Percentiles rank a stretch among this genome's conserved stretches.
Conservation (phyloP, 2,797 vertebrate species). For the Rhinella marina region DNA sequence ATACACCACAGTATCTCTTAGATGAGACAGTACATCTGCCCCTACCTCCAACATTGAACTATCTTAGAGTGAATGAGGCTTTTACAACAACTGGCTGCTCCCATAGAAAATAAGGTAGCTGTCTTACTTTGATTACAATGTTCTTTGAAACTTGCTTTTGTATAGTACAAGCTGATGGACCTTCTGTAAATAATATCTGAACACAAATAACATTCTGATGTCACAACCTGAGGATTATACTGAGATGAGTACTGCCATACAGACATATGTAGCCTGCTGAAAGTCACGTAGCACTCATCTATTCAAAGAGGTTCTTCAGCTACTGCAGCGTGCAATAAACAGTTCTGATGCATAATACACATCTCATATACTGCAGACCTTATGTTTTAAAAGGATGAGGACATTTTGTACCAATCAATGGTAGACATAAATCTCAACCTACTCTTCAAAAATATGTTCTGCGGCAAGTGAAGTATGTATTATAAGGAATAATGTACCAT, state of each 20-base stretch:
- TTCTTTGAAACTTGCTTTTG: not conserved
- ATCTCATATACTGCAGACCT: not conserved
- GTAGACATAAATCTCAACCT: not conserved
- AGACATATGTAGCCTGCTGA: not conserved
- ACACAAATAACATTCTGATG: not conserved
- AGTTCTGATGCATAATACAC: not conserved
- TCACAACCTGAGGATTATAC: not conserved
- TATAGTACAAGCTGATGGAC: not conserved
- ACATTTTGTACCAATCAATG: not conserved
- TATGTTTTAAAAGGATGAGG: not conserved
- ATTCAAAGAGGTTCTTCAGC: not conserved
- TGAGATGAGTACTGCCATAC: not conserved
- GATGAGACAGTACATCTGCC: too few species aligned
- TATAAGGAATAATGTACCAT: not conserved
- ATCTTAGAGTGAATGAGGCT: not conserved
- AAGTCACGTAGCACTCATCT: not conserved
- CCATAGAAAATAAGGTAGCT: not conserved
- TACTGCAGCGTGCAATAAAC: not conserved
- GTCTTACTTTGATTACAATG: not conserved
- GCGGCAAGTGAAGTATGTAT: not conserved
- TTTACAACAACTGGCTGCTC: not conserved
- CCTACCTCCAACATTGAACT: not conserved
- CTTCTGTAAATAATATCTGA: not conserved
- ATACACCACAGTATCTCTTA: too few species aligned
- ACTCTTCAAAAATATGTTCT: not conserved